Conservation (phyloP, 2,113 vertebrate species). For the Oncorhynchus mykiss region DNA sequence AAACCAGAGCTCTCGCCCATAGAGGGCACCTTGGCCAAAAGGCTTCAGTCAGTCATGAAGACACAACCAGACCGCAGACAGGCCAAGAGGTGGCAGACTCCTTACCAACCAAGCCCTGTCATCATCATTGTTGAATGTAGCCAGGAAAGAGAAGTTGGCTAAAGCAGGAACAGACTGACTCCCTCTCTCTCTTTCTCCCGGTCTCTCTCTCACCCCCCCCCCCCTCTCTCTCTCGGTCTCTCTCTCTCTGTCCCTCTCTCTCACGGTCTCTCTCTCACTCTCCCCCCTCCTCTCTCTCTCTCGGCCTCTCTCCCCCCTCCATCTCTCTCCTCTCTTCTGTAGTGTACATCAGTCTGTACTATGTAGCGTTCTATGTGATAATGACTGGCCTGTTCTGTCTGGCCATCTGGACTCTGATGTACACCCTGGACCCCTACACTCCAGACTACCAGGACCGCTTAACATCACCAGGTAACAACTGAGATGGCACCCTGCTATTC, state of each 20-base stretch:
- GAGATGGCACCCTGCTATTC: neutral
- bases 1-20: conserved; percentile 19
- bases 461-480: conserved; percentile 80
- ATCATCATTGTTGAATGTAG: too few relatives aligned
- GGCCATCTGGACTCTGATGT: conserved; percentile 81
- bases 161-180: too few relatives aligned
- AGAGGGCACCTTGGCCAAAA: conserved; percentile 38
- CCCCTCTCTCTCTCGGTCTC: too few relatives aligned
- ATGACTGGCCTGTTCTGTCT: conserved; percentile 80
- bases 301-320: too few relatives aligned
- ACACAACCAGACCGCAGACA: too few relatives aligned
- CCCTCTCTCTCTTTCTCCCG: too few relatives aligned
- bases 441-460: conserved; percentile 88
- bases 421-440: conserved; percentile 78
- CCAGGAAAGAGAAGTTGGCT: too few relatives aligned
- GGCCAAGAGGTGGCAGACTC: neutral
- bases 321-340: conserved; percentile 26
- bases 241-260: too few relatives aligned
- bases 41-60: neutral
- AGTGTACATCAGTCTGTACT: conserved; percentile 93
- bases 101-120: too few relatives aligned
- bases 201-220: too few relatives aligned
- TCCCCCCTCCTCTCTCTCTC: too few relatives aligned
- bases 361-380: conserved; percentile 85
- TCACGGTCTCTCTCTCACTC: too few relatives aligned